phyloP scores from a whole-genome alignment of 2,113 vertebrate genomes.

The Podarcis cretensis region DNA sequence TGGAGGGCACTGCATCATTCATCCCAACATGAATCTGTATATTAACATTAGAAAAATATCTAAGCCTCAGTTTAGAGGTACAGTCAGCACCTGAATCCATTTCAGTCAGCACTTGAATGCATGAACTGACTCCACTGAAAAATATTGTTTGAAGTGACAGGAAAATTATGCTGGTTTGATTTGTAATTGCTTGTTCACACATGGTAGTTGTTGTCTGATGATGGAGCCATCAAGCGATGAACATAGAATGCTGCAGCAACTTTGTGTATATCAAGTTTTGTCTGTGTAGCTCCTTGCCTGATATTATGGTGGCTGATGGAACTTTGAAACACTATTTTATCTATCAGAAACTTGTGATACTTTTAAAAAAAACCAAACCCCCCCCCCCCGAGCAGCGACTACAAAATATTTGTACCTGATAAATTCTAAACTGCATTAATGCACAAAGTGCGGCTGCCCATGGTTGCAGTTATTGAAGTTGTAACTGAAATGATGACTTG shows the following conservation, averaged over 20 bases:
- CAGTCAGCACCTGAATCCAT: no score
- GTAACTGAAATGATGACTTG: slow-evolving; percentile 75
- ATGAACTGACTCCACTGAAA: not conserved
- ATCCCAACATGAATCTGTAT: not conserved
- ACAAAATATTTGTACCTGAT: slow-evolving; percentile 77
- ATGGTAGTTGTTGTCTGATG: not conserved
- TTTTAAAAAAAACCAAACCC: slow-evolving; percentile 55
- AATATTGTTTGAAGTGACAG: not conserved
- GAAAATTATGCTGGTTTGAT: not conserved
- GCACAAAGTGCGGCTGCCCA: slow-evolving; percentile 78
- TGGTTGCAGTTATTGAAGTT: slow-evolving; percentile 79
- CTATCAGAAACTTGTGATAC: slow-evolving; percentile 61
- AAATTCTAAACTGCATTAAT: slow-evolving; percentile 80
- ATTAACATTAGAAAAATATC: not conserved
- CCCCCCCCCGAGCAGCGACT: slow-evolving; percentile 58
- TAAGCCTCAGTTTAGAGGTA: not conserved
- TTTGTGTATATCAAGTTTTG: slow-evolving; percentile 43
- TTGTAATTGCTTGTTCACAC: not conserved
- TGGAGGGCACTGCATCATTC: not conserved
- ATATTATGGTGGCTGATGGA: slow-evolving; percentile 46
- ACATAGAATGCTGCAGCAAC: not conserved
- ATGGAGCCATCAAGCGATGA: not conserved
- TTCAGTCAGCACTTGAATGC: not conserved
- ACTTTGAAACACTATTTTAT: slow-evolving; percentile 43
- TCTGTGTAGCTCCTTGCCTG: slow-evolving; percentile 55